These are phyloP conservation scores for Carposina sasakii DNA, from an alignment of 1,140 invertebrate genomes.

Conservation along the genomic window DNA sequence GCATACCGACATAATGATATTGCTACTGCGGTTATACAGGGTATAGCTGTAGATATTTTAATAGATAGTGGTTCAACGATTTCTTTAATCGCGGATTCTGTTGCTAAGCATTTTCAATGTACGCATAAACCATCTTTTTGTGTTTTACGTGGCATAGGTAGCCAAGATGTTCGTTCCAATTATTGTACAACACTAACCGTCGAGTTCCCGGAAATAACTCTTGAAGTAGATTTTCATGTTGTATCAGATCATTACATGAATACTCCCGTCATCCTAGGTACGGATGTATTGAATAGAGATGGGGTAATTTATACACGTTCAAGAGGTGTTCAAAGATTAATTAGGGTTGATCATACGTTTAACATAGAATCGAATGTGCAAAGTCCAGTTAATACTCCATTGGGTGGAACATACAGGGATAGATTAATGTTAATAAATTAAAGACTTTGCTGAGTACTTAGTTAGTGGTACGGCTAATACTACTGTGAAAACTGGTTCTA, in stretches of 20 bases:
- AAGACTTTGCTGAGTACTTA: not conserved
- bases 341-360: no score
- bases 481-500: conserved; percentile 1
- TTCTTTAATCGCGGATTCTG: not conserved
- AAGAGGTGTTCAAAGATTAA: no score
- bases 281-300: not conserved
- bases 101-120: not conserved
- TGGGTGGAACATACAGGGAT: not conserved
- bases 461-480: not conserved
- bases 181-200: not conserved
- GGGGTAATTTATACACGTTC: not conserved
- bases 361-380: not conserved
- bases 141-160: conserved; percentile 1
- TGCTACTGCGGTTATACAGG: no score
- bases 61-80: conserved; percentile 8
- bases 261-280: conserved; percentile 1
- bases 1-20: not conserved
- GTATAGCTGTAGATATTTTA: conserved; percentile 2
- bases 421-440: not conserved
- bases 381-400: not conserved
- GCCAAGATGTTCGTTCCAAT: not conserved
- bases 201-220: not conserved
- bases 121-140: conserved; percentile 6
- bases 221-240: not conserved
- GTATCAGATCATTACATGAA: not conserved